Percentiles rank a stretch among this genome's conserved stretches.
Evolutionary conservation across 2,113 vertebrate species (phyloP).

Genomic region (Seriola rivoliana): DNA sequence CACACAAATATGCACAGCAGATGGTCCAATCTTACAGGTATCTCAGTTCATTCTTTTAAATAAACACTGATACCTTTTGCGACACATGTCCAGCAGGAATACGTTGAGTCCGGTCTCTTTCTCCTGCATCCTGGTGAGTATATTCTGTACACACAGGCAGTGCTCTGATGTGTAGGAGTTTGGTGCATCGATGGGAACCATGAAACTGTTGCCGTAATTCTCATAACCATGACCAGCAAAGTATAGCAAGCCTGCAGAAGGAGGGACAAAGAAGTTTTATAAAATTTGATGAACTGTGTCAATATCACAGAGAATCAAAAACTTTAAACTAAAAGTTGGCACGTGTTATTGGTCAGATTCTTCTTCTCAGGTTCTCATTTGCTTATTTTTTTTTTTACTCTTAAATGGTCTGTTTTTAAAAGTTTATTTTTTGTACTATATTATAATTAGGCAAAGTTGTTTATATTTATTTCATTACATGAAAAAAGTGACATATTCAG

Average conservation of each 20-base stretch:
- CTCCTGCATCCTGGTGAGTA: constrained; percentile 89
- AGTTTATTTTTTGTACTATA: too few relatives aligned
- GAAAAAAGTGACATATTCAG: not conserved
- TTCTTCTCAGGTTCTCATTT: too few relatives aligned
- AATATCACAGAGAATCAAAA: not conserved
- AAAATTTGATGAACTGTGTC: not conserved
- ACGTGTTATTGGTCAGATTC: not conserved
- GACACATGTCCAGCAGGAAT: constrained; percentile 92
- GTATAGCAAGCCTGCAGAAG: constrained; percentile 87
- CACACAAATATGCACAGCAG: not conserved
- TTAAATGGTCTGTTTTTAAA: not conserved
- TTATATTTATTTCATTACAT: not conserved
- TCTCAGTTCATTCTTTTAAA: not conserved
- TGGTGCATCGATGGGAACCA: constrained; percentile 90
- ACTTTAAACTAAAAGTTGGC: not conserved
- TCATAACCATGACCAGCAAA: constrained; percentile 91
- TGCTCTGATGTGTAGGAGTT: constrained; percentile 86
- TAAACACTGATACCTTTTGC: constrained; percentile 83
- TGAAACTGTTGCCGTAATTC: constrained; percentile 93
- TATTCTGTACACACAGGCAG: constrained; percentile 89
- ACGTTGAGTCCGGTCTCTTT: constrained; percentile 89
- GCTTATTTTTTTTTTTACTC: not conserved
- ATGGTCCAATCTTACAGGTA: not conserved
- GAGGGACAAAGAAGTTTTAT: not conserved
- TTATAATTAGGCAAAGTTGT: not conserved